Conservation (phyloP, 1,140 invertebrate genomes). For the Ips typographus region DNA sequence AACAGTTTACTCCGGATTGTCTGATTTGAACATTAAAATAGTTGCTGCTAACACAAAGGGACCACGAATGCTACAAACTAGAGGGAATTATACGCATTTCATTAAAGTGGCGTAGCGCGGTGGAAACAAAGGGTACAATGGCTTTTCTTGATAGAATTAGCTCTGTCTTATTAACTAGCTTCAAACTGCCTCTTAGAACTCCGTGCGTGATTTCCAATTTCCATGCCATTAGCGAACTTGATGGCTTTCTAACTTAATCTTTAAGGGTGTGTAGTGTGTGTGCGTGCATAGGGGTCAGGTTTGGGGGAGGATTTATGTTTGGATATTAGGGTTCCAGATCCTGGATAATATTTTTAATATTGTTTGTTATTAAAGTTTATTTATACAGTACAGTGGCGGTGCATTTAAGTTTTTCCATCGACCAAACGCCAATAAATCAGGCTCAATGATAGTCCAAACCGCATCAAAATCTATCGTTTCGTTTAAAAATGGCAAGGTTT, state of each 20-base stretch:
- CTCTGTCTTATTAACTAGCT: constrained; percentile 48
- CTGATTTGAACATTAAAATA: no score
- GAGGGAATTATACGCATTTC: constrained; percentile 7
- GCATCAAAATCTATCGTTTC: no score
- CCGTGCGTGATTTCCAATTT: constrained; percentile 51
- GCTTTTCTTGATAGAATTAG: constrained; percentile 44
- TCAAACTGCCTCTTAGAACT: constrained; percentile 47
- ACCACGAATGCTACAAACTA: neutral
- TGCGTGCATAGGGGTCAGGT: constrained; percentile 30
- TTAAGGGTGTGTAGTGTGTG: constrained; percentile 33
- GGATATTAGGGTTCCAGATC: constrained; percentile 11
- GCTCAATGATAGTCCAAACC: no score
- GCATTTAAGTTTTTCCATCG: no score
- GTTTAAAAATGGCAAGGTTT: no score
- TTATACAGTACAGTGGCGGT: no score
- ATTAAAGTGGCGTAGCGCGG: constrained; percentile 19
- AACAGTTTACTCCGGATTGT: no score
- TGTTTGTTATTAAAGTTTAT: no score
- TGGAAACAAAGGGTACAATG: constrained; percentile 40
- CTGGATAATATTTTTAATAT: constrained; percentile 1
- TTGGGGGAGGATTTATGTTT: constrained; percentile 15
- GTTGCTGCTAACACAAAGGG: neutral
- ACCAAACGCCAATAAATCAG: no score
- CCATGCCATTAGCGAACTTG: constrained; percentile 50
- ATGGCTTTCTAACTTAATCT: constrained; percentile 47